Evolutionary conservation across 2,113 vertebrate genomes (phyloP).

Genomic region (Cynopterus brachyotis): DNA sequence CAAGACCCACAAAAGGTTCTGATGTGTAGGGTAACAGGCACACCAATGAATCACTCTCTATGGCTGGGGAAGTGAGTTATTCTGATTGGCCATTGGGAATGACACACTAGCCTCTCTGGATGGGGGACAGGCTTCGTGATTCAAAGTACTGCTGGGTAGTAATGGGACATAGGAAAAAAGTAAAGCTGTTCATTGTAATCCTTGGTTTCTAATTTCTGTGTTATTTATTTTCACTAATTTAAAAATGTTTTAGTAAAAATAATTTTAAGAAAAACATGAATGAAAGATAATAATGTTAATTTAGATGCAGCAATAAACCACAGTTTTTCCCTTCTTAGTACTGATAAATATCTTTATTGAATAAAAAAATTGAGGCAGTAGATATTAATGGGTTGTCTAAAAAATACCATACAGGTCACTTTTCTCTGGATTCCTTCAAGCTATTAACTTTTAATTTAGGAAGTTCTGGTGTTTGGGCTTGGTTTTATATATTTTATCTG

Average conservation of each 20-base stretch:
- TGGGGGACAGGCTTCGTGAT: not conserved
- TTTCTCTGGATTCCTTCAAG: not conserved
- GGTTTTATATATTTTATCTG: not conserved
- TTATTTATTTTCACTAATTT: not conserved
- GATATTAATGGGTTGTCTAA: not conserved
- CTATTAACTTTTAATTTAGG: not conserved
- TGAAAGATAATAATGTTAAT: not conserved
- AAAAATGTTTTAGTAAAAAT: not conserved
- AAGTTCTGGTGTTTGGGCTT: not conserved
- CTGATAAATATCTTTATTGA: not conserved
- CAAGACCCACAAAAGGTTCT: not conserved
- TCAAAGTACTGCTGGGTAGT: not conserved
- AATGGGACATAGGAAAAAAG: not conserved
- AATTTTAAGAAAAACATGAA: not conserved
- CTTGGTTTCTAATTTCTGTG: not conserved
- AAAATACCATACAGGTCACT: not conserved
- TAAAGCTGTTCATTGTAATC: not conserved
- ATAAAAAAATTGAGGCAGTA: not conserved
- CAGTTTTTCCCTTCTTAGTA: not conserved
- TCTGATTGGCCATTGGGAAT: not conserved
- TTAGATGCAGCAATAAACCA: not conserved
- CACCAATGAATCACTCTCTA: not conserved
- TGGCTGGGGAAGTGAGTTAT: not conserved
- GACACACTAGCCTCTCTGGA: not conserved
- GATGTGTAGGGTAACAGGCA: not conserved